phyloP scores from a whole-genome alignment of 2,113 vertebrate genomes.

The western clawed frog (Xenopus tropicalis) region UCB_Xtro_10.0 CM004443.2:44539001-44539500 shows the following conservation, averaged over 20 bases:
- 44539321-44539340: constrained; percentile 81
- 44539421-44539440: constrained; percentile 35
- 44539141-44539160: too few relatives aligned
- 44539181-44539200: too few relatives aligned
- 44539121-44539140: too few relatives aligned
- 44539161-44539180: too few relatives aligned
- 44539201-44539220: constrained; percentile 81
- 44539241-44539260: constrained; percentile 84
- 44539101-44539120: too few relatives aligned
- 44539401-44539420: constrained; percentile 13
- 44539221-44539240: constrained; percentile 92
- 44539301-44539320: constrained; percentile 85
- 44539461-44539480: neutral
- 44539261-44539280: constrained; percentile 85
- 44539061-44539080: too few relatives aligned
- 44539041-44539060: too few relatives aligned
- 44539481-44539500: neutral
- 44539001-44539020: too few relatives aligned
- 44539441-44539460: neutral
- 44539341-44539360: constrained; percentile 85
- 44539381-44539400: constrained; percentile 64
- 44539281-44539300: constrained; percentile 85
- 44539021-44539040: too few relatives aligned
- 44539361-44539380: constrained; percentile 82
- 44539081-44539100: too few relatives aligned